Percentiles rank a stretch among this genome's conserved stretches.
phyloP scores from a whole-genome alignment of 2,888 invertebrate genomes.

The Nycteola revayana region DNA sequence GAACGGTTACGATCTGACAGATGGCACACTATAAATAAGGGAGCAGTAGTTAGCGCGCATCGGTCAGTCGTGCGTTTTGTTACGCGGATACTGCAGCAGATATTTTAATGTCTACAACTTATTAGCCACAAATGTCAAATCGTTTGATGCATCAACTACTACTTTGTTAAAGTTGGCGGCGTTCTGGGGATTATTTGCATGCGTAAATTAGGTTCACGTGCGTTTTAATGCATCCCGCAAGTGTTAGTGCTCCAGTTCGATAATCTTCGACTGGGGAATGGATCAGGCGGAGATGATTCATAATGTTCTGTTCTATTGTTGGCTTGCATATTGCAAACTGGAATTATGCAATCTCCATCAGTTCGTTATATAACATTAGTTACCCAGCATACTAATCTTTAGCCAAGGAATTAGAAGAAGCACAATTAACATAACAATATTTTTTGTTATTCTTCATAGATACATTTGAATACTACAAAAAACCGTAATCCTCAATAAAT shows the following conservation, averaged over 20 bases:
- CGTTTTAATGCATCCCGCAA: slow-evolving; percentile 77
- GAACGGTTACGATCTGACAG: slow-evolving; percentile 75
- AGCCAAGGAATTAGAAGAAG: too few relatives aligned
- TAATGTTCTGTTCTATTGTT: slow-evolving; percentile 77
- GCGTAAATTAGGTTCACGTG: slow-evolving; percentile 80
- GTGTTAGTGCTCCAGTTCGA: slow-evolving; percentile 78
- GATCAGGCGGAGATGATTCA: slow-evolving; percentile 76
- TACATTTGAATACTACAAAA: slow-evolving; percentile 2
- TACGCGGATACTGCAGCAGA: slow-evolving; percentile 45
- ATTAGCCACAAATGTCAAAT: slow-evolving; percentile 69
- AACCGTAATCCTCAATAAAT: too few relatives aligned
- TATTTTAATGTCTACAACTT: slow-evolving; percentile 70
- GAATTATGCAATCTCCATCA: slow-evolving; percentile 69
- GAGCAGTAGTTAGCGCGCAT: slow-evolving; percentile 55
- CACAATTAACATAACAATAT: too few relatives aligned
- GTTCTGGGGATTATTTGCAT: slow-evolving; percentile 58
- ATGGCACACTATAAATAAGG: slow-evolving; percentile 77
- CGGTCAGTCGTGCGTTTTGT: slow-evolving; percentile 52
- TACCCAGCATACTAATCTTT: too few relatives aligned
- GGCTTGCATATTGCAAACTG: slow-evolving; percentile 64
- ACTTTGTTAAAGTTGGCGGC: slow-evolving; percentile 71
- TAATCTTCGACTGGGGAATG: slow-evolving; percentile 74
- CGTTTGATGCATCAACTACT: slow-evolving; percentile 74
- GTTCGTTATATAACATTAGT: slow-evolving; percentile 40
- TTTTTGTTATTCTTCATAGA: too few relatives aligned